Conservation (phyloP, 1,140 invertebrate species). For the Watersipora subatra region DNA sequence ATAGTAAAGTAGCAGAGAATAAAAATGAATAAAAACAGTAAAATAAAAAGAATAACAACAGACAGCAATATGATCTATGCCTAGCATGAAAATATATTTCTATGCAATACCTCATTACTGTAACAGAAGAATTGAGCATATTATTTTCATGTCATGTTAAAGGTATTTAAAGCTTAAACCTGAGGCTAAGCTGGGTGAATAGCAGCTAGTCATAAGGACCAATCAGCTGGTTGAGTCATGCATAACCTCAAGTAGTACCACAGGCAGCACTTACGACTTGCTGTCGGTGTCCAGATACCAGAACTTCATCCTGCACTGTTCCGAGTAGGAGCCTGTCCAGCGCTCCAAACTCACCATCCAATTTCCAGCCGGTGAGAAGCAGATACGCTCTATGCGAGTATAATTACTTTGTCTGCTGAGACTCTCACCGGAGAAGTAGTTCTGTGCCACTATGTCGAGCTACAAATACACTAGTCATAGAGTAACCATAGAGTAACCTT, state of each 20-base stretch:
- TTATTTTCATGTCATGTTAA: no score
- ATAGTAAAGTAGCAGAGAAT: not conserved
- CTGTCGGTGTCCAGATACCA: slow-evolving; percentile 53
- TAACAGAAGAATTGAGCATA: no score
- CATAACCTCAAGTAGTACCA: no score
- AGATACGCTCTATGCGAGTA: slow-evolving; percentile 54
- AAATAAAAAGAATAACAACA: no score
- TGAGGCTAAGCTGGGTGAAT: no score
- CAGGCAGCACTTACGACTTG: slow-evolving; percentile 47
- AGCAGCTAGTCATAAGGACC: no score
- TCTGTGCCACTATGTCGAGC: slow-evolving; percentile 61
- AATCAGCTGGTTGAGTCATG: no score
- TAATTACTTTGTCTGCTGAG: slow-evolving; percentile 18
- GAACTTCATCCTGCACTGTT: slow-evolving; percentile 59
- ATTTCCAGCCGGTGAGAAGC: slow-evolving; percentile 51
- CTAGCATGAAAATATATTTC: no score
- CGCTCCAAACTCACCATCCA: slow-evolving; percentile 68
- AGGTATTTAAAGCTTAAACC: no score
- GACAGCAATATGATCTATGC: no score
- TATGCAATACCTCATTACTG: no score
- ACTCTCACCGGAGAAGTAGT: slow-evolving; percentile 49
- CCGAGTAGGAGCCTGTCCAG: slow-evolving; percentile 40
- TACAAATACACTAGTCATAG: slow-evolving; percentile 34
- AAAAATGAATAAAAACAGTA: not conserved
- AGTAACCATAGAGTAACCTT: no score